Percentiles rank a stretch among this genome's conserved stretches.
Conservation (phyloP, 2,797 vertebrate genomes). For the Ataeniobius toweri region DNA sequence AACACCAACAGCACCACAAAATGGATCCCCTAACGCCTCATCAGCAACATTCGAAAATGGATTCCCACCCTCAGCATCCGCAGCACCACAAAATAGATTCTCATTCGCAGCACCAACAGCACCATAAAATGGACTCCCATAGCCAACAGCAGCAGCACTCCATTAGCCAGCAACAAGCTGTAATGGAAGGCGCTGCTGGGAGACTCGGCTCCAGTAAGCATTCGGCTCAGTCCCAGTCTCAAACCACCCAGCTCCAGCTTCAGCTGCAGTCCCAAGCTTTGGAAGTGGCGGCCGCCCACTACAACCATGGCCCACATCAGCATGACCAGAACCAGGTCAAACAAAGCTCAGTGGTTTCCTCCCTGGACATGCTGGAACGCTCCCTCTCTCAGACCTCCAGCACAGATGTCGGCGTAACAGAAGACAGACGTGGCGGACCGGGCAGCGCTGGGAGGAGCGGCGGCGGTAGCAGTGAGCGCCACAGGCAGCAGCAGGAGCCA, state of each 20-base stretch:
- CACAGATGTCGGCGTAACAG: constrained; percentile 72
- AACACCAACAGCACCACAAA: constrained; percentile 70
- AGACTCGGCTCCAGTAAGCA: constrained; percentile 75
- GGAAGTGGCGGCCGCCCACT: constrained; percentile 84
- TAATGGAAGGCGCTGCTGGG: constrained; percentile 83
- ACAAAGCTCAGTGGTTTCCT: constrained; percentile 81
- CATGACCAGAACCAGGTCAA: constrained; percentile 80
- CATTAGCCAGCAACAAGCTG: constrained; percentile 85
- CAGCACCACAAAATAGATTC: constrained; percentile 67
- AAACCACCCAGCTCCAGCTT: constrained; percentile 87
- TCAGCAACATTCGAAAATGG: constrained; percentile 73
- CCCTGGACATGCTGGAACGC: constrained; percentile 85
- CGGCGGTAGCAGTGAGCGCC: constrained; percentile 68
- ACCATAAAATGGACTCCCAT: constrained; percentile 71
- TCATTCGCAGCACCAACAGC: constrained; percentile 60
- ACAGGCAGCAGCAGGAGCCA: constrained; percentile 71
- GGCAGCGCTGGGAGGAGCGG: constrained; percentile 68
- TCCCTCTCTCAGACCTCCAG: constrained; percentile 82
- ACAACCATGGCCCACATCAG: constrained; percentile 77
- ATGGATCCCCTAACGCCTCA: constrained; percentile 68
- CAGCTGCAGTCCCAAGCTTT: constrained; percentile 88
- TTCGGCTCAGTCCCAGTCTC: constrained; percentile 76
- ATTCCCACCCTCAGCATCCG: constrained; percentile 71
- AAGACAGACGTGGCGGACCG: constrained; percentile 72
- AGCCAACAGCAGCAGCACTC: constrained; percentile 79